Evolutionary conservation across 2,113 vertebrate species (phyloP).

Genomic region (Ibidorhyncha struthersii): DNA sequence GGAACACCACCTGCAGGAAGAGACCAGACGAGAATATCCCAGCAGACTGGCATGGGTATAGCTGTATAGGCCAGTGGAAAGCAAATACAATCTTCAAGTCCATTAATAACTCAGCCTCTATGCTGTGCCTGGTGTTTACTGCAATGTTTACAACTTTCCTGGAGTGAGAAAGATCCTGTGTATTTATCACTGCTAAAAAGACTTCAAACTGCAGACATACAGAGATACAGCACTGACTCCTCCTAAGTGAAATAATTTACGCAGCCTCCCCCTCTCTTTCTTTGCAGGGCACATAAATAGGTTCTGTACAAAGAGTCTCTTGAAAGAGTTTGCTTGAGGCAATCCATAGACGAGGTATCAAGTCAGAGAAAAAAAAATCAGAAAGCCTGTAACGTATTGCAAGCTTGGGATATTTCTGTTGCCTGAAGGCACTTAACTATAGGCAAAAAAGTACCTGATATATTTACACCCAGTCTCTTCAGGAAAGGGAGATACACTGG

Average conservation of each 20-base stretch:
- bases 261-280: background rate
- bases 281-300: background rate
- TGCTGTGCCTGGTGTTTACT: background rate
- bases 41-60: background rate
- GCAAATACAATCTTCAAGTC: background rate
- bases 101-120: background rate
- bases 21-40: background rate
- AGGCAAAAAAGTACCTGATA: background rate
- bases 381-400: background rate
- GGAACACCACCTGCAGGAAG: background rate
- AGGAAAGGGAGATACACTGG: background rate
- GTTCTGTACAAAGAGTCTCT: background rate
- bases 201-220: background rate
- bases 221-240: background rate
- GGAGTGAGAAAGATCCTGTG: background rate
- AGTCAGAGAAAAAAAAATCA: background rate
- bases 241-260: background rate
- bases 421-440: background rate
- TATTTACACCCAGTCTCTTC: background rate
- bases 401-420: background rate
- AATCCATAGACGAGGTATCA: background rate
- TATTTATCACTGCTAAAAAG: background rate
- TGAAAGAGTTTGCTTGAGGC: background rate
- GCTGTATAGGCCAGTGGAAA: background rate
- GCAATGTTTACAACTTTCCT: background rate